phyloP scores from a whole-genome alignment of 2,888 invertebrate genomes.

The Aquatica leii region DNA sequence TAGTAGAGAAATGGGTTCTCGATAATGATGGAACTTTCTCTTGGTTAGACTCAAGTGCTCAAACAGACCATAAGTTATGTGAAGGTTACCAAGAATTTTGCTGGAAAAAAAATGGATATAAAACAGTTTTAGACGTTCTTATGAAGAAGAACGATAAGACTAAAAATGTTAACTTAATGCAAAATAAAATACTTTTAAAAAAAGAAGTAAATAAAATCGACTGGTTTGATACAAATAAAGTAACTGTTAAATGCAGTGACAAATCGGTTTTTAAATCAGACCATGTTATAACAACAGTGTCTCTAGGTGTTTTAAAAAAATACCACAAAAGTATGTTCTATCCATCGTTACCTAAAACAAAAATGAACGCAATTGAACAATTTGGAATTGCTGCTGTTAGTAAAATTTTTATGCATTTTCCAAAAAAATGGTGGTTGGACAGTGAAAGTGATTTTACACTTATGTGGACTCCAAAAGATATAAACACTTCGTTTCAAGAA shows the following conservation, averaged over 20 bases:
- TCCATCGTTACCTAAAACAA: constrained; percentile 63
- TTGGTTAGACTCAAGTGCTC: constrained; percentile 73
- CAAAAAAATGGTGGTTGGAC: constrained; percentile 66
- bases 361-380: constrained; percentile 64
- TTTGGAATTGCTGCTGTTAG: constrained; percentile 69
- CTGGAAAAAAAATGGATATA: constrained; percentile 79
- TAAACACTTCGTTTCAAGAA: not conserved
- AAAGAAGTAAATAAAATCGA: constrained; percentile 38
- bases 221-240: constrained; percentile 30
- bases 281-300: constrained; percentile 71
- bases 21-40: constrained; percentile 54
- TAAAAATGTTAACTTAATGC: constrained; percentile 26
- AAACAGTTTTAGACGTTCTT: constrained; percentile 71
- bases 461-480: not conserved
- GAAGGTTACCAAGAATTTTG: constrained; percentile 75
- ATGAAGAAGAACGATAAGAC: constrained; percentile 52
- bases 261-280: constrained; percentile 64
- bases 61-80: constrained; percentile 72
- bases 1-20: not conserved
- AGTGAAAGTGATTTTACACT: not conserved
- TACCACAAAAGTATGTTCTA: constrained; percentile 62
- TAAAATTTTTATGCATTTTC: constrained; percentile 71
- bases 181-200: constrained; percentile 42
- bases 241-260: constrained; percentile 62
- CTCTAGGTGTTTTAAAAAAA: constrained; percentile 72